These are phyloP conservation scores for Himalopsyche kuldschensis DNA, from an alignment of 2,888 invertebrate genomes.

Conservation along the genomic window DNA sequence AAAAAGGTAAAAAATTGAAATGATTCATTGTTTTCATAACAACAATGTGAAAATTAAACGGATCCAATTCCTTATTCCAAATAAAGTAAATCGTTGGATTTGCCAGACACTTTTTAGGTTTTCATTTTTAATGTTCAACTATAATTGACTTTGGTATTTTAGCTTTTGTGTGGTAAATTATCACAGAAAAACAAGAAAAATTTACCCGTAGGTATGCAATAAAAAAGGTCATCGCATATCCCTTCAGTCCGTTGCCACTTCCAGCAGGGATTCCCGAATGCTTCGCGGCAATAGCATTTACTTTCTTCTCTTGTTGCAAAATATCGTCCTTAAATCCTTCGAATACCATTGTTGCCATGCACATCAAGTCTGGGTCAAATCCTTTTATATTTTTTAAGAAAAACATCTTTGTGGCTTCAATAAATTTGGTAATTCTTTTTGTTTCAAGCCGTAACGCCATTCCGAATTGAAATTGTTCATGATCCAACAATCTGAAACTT, in stretches of 20 bases:
- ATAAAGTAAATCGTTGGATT: too few relatives aligned
- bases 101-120: too few relatives aligned
- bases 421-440: conserved; percentile 61
- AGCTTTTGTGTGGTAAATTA: too few relatives aligned
- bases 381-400: conserved; percentile 88
- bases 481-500: conserved; percentile 95
- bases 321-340: conserved; percentile 81
- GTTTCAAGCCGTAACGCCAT: conserved; percentile 55
- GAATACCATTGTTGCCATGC: conserved; percentile 91
- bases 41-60: too few relatives aligned
- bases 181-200: conserved; percentile 46
- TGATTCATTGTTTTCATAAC: too few relatives aligned
- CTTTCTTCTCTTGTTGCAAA: conserved; percentile 54
- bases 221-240: conserved; percentile 95
- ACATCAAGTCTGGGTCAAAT: conserved; percentile 76
- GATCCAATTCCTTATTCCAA: too few relatives aligned
- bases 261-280: conserved; percentile 88
- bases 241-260: conserved; percentile 89
- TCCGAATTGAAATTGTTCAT: conserved; percentile 87
- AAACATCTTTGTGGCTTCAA: conserved; percentile 68
- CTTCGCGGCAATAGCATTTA: conserved; percentile 76
- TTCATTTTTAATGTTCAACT: too few relatives aligned
- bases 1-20: too few relatives aligned
- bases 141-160: too few relatives aligned
- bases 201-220: conserved; percentile 94